Conservation (phyloP, 1,140 invertebrate genomes). For the Ceratosolen solmsi region DNA sequence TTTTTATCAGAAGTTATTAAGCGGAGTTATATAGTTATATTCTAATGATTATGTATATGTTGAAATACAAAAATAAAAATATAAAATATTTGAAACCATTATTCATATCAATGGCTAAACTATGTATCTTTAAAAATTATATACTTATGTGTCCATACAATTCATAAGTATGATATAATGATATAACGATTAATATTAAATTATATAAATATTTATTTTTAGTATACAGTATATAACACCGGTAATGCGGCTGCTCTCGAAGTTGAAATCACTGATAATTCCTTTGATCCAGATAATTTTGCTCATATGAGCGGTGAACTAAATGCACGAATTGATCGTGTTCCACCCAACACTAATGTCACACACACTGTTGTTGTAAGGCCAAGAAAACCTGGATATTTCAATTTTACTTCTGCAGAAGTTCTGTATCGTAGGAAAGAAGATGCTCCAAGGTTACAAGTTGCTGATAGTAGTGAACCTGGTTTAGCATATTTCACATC, state of each 20-base stretch:
- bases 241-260: constrained; percentile 90
- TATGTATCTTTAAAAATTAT: too few relatives aligned
- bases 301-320: constrained; percentile 89
- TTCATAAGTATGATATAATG: too few relatives aligned
- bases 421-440: constrained; percentile 90
- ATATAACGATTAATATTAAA: too few relatives aligned
- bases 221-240: constrained; percentile 89
- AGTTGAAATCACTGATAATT: constrained; percentile 90
- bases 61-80: too few relatives aligned
- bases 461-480: constrained; percentile 94
- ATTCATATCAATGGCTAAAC: too few relatives aligned
- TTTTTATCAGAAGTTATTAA: too few relatives aligned
- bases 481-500: constrained; percentile 97
- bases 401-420: constrained; percentile 97
- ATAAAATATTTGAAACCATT: too few relatives aligned
- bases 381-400: constrained; percentile 93
- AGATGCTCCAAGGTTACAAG: constrained; percentile 83
- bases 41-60: too few relatives aligned
- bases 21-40: too few relatives aligned
- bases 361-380: constrained; percentile 94
- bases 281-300: constrained; percentile 92
- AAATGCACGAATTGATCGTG: constrained; percentile 87
- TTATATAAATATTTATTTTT: constrained; percentile 51
- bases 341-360: constrained; percentile 93
- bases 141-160: too few relatives aligned